Evolutionary conservation across 2,888 invertebrate species (phyloP), one percentile per base, ranked within the genome.

Genomic region (Lysandra bellargus): DNA sequence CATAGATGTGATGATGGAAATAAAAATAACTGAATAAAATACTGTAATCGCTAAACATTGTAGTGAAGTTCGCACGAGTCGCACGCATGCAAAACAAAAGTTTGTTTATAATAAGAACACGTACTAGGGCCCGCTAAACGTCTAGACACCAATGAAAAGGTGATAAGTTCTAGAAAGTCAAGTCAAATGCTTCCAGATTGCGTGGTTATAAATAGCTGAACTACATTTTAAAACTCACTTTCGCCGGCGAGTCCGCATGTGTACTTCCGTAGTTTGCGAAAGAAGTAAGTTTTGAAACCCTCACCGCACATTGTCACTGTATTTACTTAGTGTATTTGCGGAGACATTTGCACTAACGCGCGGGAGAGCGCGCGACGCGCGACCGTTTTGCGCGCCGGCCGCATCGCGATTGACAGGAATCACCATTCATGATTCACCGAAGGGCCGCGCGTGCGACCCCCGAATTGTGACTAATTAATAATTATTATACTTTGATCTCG

Each of bases 231-330:
- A 76, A 17, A 94, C 94, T 94, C 87, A 94, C 94, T 94, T 90
- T 93, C 91, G 87, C 91, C 91, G 85, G 91, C 90, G 81, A 92
- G 88, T 85, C 94, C 94, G 89, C 93, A 92, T 91, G 94, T 93
- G 88, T 94, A 94, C 85, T 91, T 93, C 86, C 93, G 91, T 83
- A 94, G 90, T 88, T 93, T 93, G 86, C 92, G 90, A 84, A 92
- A 92, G 86, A 94, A 87, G 87, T 93, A 92, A 86, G 91, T 91
- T 84, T 88, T 90, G 82, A 91, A 90, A 86, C 91, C 89, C 82
- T 93, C 91, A 92, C 93, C 93, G 86, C 92, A 91, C 94, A 93
- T 94, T 57, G n/a, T 76, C 76, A 76, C 76, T 33, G 30, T 53
- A 23, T 53, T 74, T 14, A 14, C 17, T 33, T 76, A 76, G 76